Evolutionary conservation across 2,797 vertebrate species (phyloP), one percentile per base, ranked within the genome.

Genomic region (Myotis vivesi): DNA sequence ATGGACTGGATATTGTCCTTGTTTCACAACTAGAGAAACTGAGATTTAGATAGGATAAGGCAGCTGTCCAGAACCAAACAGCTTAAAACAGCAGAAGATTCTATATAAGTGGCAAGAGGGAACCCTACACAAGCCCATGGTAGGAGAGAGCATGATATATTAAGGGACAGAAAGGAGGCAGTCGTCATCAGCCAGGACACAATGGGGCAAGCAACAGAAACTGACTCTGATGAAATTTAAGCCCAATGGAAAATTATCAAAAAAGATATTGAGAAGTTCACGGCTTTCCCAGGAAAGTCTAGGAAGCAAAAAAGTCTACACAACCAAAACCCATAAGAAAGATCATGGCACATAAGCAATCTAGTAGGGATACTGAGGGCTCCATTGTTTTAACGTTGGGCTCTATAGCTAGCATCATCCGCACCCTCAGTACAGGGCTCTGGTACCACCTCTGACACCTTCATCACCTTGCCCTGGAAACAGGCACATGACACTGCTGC

Each of bases 101-200:
- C 51, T 9, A 46, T 44, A 23, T 64, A 46, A 20, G 59, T 30
- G 59, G 59, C 12, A 62, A 30, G 59, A 62, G 12, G 12, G 28
- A 62, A 15, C 13, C 3, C 22, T 16, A 4, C 8, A 3, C 12
- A 46, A 33, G 8, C 20, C 16, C n/a, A 8, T 0, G 0, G 22
- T 17, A 38, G 30, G 38, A 30, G 33, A 91, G 15, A 62, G 7
- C 8, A 16, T 8, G 2, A 23, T 6, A 0, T 3, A 12, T 1
- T 0, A 7, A 75, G 20, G 71, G 12, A 46, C 9, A 20, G 15
- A 57, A 9, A 51, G 38, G 38, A 86, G 22, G n/a, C 6, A 15
- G 8, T 20, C 3, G 9, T 69, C 20, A 3, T 28, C 4, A 9
- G 12, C 73, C 16, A 16, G 30, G 30, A 46, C 1, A 11, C 20